phyloP scores from a whole-genome alignment of 2,888 invertebrate species.

The Cephus spinipes region DNA sequence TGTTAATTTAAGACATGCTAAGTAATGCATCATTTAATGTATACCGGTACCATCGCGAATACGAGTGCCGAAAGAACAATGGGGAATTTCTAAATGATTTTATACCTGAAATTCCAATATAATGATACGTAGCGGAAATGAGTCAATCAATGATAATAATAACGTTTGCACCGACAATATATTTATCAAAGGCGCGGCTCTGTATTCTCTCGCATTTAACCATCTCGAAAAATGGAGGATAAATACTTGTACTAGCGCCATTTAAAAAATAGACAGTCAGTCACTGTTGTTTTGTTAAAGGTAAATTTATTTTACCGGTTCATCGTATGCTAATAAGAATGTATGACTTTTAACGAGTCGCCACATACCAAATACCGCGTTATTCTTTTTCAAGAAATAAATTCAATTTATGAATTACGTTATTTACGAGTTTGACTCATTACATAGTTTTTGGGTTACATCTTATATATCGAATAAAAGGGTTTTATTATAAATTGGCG shows the following conservation, averaged over 20 bases:
- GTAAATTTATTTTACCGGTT: neutral
- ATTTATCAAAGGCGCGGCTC: too few relatives aligned
- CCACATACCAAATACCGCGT: neutral
- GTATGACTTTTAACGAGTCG: neutral
- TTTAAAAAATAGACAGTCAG: neutral
- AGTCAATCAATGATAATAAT: neutral
- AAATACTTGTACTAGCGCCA: neutral
- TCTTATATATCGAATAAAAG: neutral
- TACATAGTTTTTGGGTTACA: neutral
- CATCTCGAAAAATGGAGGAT: too few relatives aligned
- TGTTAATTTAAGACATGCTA: neutral
- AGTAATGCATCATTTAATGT: neutral
- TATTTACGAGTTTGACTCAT: neutral
- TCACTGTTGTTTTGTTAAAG: neutral
- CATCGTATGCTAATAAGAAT: neutral
- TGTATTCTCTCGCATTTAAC: too few relatives aligned
- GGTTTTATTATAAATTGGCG: neutral
- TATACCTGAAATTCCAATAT: neutral
- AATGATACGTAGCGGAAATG: neutral
- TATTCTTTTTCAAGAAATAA: neutral
- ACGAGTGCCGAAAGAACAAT: neutral
- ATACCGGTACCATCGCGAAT: neutral
- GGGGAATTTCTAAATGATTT: neutral
- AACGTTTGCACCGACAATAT: neutral
- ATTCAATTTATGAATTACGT: neutral